Conservation (phyloP, 2,888 invertebrate genomes). For the Ochropacha duplaris region DNA sequence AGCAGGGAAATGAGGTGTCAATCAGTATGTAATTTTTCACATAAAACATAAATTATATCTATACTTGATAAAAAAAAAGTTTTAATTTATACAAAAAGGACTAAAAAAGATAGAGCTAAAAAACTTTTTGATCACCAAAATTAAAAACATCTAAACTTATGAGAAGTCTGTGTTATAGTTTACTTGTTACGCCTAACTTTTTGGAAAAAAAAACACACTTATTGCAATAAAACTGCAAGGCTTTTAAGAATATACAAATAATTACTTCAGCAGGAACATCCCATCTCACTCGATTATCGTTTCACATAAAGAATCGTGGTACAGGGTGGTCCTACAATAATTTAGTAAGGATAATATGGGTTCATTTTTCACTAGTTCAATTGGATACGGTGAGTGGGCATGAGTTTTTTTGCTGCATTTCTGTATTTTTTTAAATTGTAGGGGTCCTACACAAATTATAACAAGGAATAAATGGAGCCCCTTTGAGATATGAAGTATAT, state of each 20-base stretch:
- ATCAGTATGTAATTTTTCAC: no score
- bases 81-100: no score
- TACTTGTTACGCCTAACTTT: no score
- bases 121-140: no score
- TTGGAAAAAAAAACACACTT: no score
- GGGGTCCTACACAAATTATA: constrained; percentile 56
- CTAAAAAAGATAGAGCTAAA: no score
- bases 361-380: constrained; percentile 75
- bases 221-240: no score
- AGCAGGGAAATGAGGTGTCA: no score
- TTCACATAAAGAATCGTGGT: constrained; percentile 29
- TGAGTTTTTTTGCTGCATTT: constrained; percentile 61
- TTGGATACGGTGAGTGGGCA: constrained; percentile 65
- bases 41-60: no score
- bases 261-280: constrained; percentile 11
- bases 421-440: constrained; percentile 33
- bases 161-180: no score
- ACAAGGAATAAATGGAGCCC: constrained; percentile 33
- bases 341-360: constrained; percentile 68
- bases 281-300: constrained; percentile 15
- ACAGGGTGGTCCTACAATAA: constrained; percentile 55
- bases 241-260: background rate
- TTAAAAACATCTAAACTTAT: no score
- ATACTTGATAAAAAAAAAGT: no score
- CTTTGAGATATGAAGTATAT: constrained; percentile 25